Evolutionary conservation across 2,113 vertebrate species (phyloP).

Genomic region (Engraulis encrasicolus): DNA sequence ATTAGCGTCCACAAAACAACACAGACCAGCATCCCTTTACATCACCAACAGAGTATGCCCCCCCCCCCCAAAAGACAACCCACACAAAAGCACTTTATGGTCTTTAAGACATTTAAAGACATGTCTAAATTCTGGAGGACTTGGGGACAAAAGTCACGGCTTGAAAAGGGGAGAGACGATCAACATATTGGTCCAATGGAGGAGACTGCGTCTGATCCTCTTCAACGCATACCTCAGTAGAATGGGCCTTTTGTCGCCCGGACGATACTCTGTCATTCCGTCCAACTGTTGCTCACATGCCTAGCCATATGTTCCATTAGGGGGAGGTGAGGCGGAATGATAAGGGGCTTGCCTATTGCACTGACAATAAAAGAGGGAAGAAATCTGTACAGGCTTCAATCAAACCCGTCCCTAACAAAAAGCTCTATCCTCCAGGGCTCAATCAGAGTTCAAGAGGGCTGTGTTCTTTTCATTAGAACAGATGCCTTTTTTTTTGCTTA

Average conservation of each 20-base stretch:
- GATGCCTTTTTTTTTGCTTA: background rate
- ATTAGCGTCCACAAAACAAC: background rate
- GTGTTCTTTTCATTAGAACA: background rate
- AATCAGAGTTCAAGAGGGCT: constrained; percentile 3
- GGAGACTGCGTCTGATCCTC: constrained; percentile 42
- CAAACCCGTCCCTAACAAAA: constrained; percentile 40
- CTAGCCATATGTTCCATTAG: constrained; percentile 52
- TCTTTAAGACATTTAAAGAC: constrained; percentile 52
- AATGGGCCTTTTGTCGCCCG: constrained; percentile 33
- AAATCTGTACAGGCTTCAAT: constrained; percentile 48
- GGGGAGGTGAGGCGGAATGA: constrained; percentile 51
- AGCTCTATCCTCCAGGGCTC: background rate
- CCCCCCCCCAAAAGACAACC: constrained; percentile 40
- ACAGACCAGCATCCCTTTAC: constrained; percentile 36
- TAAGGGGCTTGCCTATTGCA: constrained; percentile 24
- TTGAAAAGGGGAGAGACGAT: constrained; percentile 44
- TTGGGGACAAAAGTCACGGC: constrained; percentile 44
- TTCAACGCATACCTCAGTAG: constrained; percentile 44
- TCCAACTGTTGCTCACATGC: constrained; percentile 52
- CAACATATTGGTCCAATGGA: constrained; percentile 52
- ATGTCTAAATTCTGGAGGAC: constrained; percentile 52
- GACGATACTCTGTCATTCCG: constrained; percentile 45
- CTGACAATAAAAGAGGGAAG: constrained; percentile 30
- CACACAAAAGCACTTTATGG: constrained; percentile 51
- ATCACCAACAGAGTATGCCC: constrained; percentile 49